phyloP scores from a whole-genome alignment of 2,888 invertebrate genomes.

The Rhogogaster chlorosoma region DNA sequence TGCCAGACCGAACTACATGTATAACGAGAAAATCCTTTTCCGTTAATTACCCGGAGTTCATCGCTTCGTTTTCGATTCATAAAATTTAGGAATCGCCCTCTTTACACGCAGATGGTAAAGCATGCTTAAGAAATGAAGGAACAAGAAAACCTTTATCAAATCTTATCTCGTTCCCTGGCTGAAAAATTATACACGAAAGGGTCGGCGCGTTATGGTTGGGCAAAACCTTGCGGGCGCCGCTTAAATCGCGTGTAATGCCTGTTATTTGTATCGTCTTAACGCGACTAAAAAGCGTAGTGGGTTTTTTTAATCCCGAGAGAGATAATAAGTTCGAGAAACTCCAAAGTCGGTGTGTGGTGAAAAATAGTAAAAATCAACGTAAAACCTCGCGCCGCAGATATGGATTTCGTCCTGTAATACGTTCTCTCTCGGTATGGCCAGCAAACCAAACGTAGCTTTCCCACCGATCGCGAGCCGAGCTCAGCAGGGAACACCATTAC shows the following conservation, averaged over 20 bases:
- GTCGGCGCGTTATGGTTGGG: conserved; percentile 2
- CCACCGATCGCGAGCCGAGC: conserved; percentile 54
- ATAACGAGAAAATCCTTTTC: conserved; percentile 37
- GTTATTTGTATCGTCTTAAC: conserved; percentile 39
- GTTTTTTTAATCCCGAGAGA: not conserved
- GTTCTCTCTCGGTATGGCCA: not conserved
- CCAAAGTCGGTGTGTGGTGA: conserved; percentile 28
- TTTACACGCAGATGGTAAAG: not conserved
- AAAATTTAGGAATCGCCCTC: not conserved
- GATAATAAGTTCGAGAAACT: conserved; percentile 39
- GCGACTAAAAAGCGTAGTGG: conserved; percentile 16
- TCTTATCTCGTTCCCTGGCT: not conserved
- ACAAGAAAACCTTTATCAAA: not conserved
- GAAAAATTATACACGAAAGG: conserved; percentile 7
- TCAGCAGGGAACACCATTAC: conserved; percentile 69
- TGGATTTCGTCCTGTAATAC: conserved; percentile 40
- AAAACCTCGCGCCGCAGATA: conserved; percentile 35
- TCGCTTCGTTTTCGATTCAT: conserved; percentile 20
- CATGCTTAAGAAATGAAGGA: not conserved
- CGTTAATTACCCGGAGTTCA: conserved; percentile 21
- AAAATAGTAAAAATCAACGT: conserved; percentile 35
- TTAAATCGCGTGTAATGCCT: conserved; percentile 36
- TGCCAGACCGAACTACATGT: conserved; percentile 39
- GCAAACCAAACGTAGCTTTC: not conserved
- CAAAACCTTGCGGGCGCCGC: not conserved